These are phyloP conservation scores for Bombylius major DNA, from an alignment of 2,888 invertebrate genomes.

Conservation along the genomic window DNA sequence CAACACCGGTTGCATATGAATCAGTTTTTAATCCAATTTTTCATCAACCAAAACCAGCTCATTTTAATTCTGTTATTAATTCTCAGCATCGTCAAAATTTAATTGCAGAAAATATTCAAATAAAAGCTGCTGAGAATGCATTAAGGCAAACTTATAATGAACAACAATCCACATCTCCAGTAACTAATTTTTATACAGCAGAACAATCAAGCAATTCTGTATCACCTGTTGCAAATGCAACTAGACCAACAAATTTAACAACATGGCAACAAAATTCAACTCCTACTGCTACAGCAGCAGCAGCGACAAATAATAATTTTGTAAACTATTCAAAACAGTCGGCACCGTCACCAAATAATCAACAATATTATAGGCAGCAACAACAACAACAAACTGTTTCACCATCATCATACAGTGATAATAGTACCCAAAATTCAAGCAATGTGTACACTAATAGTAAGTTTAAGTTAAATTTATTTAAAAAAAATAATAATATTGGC, in stretches of 20 bases:
- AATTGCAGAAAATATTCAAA: constrained; percentile 36
- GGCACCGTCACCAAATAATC: constrained; percentile 3
- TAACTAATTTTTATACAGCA: background rate
- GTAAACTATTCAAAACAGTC: constrained; percentile 30
- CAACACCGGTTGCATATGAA: constrained; percentile 66
- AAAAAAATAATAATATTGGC: background rate
- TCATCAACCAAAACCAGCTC: constrained; percentile 66
- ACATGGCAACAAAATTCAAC: constrained; percentile 45
- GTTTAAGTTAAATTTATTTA: background rate
- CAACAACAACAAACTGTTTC: constrained; percentile 25
- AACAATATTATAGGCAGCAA: background rate
- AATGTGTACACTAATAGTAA: background rate
- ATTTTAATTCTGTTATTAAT: constrained; percentile 48
- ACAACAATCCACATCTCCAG: background rate
- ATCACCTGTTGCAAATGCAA: background rate
- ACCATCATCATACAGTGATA: constrained; percentile 37
- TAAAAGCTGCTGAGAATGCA: constrained; percentile 40
- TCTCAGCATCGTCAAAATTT: constrained; percentile 56
- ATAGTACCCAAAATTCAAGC: background rate
- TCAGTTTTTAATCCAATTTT: constrained; percentile 71
- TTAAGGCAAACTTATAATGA: constrained; percentile 9
- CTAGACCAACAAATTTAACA: constrained; percentile 15
- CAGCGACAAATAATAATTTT: constrained; percentile 42
- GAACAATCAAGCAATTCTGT: background rate
- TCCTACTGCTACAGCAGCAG: constrained; percentile 43